Percentiles rank a stretch among this genome's conserved stretches.
Conservation (phyloP, 2,113 vertebrate genomes). For the Engystomops pustulosus region DNA sequence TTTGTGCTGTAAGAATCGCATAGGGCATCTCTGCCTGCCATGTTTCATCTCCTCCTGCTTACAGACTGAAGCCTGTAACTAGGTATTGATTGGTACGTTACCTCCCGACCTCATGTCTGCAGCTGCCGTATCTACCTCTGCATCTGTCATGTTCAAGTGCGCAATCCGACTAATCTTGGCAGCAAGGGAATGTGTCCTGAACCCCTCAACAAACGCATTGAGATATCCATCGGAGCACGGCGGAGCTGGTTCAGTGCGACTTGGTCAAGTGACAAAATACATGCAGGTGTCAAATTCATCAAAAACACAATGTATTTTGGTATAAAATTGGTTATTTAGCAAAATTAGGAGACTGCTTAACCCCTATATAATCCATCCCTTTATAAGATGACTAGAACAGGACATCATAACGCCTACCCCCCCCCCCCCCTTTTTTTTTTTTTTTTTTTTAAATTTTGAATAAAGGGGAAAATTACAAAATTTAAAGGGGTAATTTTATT, state of each 20-base stretch:
- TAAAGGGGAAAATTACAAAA: too few species aligned
- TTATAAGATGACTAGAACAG: not conserved
- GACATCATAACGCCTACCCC: too few species aligned
- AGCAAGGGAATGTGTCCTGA: conserved; percentile 38
- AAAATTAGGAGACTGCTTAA: not conserved
- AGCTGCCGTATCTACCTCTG: conserved; percentile 55
- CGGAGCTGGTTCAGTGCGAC: conserved; percentile 1
- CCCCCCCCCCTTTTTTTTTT: too few species aligned
- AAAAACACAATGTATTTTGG: not conserved
- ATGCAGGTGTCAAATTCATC: conserved; percentile 4
- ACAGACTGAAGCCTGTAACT: conserved; percentile 54
- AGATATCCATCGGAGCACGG: conserved; percentile 36
- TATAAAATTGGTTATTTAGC: not conserved
- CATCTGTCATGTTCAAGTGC: conserved; percentile 53
- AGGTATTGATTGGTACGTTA: conserved; percentile 54
- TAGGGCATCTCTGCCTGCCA: conserved; percentile 28
- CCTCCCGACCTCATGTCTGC: conserved; percentile 54
- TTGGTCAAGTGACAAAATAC: conserved; percentile 16
- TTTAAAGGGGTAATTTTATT: too few species aligned
- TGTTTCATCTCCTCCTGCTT: conserved; percentile 46
- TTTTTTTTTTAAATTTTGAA: too few species aligned
- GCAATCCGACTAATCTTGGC: conserved; percentile 47
- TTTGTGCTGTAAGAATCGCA: not conserved
- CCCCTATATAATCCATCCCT: not conserved
- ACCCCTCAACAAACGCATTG: conserved; percentile 29